Conservation (phyloP, 2,797 vertebrate species). For the Staurois parvus region DNA sequence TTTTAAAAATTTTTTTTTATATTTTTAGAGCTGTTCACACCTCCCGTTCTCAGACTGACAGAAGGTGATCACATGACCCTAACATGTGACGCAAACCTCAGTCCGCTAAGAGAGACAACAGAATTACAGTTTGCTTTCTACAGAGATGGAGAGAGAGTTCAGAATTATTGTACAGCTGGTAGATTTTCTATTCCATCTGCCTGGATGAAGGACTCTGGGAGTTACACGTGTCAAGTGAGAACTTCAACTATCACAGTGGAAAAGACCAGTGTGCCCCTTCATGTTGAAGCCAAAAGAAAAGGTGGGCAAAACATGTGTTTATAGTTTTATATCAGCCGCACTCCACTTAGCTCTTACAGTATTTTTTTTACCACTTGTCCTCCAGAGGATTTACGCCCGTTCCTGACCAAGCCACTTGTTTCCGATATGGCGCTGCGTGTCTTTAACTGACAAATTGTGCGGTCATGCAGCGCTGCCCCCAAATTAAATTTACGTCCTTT, state of each 20-base stretch:
- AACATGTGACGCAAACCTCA: neutral
- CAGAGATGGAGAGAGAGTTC: neutral
- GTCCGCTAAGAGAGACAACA: neutral
- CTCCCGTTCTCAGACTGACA: neutral
- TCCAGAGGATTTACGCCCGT: too few species aligned
- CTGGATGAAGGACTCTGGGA: neutral
- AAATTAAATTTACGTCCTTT: too few species aligned
- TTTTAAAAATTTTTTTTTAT: neutral
- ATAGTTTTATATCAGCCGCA: too few species aligned
- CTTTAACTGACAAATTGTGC: too few species aligned
- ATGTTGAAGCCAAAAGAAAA: neutral
- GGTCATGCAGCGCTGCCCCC: too few species aligned
- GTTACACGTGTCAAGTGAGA: neutral
- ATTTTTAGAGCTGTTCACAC: neutral
- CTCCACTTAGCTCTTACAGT: too few species aligned
- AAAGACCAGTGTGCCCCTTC: neutral
- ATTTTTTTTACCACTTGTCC: too few species aligned
- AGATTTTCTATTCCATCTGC: neutral
- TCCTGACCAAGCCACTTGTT: too few species aligned
- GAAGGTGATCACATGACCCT: neutral
- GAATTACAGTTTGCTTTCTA: slow-evolving; percentile 8
- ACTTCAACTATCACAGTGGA: neutral
- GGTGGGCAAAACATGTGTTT: neutral
- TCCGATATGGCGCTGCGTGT: too few species aligned
- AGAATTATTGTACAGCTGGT: neutral